phyloP scores from a whole-genome alignment of 1,140 invertebrate genomes.

The Pseudomyrmex gracilis region DNA sequence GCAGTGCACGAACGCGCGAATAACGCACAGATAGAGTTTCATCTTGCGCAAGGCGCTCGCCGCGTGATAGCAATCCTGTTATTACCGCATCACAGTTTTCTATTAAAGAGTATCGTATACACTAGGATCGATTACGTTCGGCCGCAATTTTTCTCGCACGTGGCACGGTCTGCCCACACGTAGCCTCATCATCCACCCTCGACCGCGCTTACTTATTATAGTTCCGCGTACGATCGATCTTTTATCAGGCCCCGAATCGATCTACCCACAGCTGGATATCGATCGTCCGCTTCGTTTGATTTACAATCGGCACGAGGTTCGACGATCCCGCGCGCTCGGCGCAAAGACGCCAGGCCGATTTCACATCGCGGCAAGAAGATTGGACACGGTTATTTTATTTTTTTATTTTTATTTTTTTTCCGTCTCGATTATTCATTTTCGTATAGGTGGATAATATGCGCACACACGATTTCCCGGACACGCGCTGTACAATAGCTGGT shows the following conservation, averaged over 20 bases:
- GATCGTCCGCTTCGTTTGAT: slow-evolving; percentile 43
- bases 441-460: neutral
- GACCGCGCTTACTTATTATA: slow-evolving; percentile 25
- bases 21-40: slow-evolving; percentile 11
- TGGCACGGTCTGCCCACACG: slow-evolving; percentile 38
- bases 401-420: too few species aligned
- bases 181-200: slow-evolving; percentile 39
- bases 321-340: slow-evolving; percentile 26
- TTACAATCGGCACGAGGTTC: slow-evolving; percentile 39
- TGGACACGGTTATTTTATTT: neutral
- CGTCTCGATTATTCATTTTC: neutral
- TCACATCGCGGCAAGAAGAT: slow-evolving; percentile 32
- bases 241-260: slow-evolving; percentile 51
- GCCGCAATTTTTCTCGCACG: slow-evolving; percentile 49
- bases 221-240: slow-evolving; percentile 55
- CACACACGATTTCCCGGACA: slow-evolving; percentile 11
- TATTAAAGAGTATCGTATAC: slow-evolving; percentile 23
- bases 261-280: slow-evolving; percentile 45
- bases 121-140: slow-evolving; percentile 35
- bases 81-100: slow-evolving; percentile 44
- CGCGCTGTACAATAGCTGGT: slow-evolving; percentile 1
- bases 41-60: slow-evolving; percentile 28
- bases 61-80: slow-evolving; percentile 26
- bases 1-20: neutral
- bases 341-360: slow-evolving; percentile 22